A percentile compares a stretch with the other conserved stretches of the same genome.
These are phyloP conservation scores for Chlorops oryzae DNA, from an alignment of 1,140 invertebrate species.

Conservation along the genomic window DNA sequence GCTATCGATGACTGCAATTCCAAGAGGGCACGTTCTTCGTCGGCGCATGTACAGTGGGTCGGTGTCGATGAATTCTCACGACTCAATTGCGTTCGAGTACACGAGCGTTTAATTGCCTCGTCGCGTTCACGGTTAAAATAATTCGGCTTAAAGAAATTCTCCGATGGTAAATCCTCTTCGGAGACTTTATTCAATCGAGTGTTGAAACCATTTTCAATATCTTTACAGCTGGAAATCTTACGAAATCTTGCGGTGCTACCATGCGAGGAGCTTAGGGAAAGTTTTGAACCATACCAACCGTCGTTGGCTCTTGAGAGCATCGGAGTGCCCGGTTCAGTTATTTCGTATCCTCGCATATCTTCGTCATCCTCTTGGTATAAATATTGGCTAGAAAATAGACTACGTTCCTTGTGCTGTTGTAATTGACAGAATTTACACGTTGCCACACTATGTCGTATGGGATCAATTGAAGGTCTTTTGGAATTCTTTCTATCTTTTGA, in stretches of 20 bases:
- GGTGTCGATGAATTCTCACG: background rate
- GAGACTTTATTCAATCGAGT: slow-evolving; percentile 26
- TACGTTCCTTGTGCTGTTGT: slow-evolving; percentile 38
- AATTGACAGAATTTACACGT: slow-evolving; percentile 35
- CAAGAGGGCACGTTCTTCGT: slow-evolving; percentile 22
- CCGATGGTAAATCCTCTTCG: slow-evolving; percentile 21
- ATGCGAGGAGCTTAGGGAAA: slow-evolving; percentile 34
- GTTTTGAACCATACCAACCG: slow-evolving; percentile 54
- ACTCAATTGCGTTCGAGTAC: background rate
- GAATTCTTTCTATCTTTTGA: background rate
- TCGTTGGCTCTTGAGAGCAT: slow-evolving; percentile 62
- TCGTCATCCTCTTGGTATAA: slow-evolving; percentile 60
- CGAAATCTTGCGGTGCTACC: slow-evolving; percentile 26
- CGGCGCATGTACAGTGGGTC: slow-evolving; percentile 32
- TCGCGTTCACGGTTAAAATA: slow-evolving; percentile 38
- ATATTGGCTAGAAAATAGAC: slow-evolving; percentile 60
- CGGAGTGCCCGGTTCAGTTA: slow-evolving; percentile 57
- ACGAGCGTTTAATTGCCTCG: slow-evolving; percentile 18
- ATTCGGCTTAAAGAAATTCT: slow-evolving; percentile 32
- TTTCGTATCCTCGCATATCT: slow-evolving; percentile 56
- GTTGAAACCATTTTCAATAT: slow-evolving; percentile 22
- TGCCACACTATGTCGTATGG: background rate
- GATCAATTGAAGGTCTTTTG: background rate
- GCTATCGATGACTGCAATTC: background rate
- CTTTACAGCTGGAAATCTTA: slow-evolving; percentile 39